phyloP scores from a whole-genome alignment of 2,888 invertebrate species.

The Limenitis camilla region DNA sequence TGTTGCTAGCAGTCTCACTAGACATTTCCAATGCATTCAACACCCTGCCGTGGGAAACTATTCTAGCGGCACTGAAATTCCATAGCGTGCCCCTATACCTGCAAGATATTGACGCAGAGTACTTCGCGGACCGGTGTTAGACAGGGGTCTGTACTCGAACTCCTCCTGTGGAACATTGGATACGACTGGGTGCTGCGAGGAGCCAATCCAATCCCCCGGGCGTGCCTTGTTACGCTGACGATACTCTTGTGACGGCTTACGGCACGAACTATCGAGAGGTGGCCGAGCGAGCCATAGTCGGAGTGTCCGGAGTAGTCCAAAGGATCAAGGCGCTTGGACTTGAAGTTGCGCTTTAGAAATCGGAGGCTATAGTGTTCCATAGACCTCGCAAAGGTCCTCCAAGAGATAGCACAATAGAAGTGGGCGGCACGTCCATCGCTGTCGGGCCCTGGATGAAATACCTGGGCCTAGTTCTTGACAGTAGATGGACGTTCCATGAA shows the following conservation, averaged over 20 bases:
- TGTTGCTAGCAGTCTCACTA: too few species aligned
- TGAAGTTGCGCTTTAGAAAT: slow-evolving; percentile 15
- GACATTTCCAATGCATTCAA: too few species aligned
- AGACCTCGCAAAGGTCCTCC: slow-evolving; percentile 12
- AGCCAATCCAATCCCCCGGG: not conserved
- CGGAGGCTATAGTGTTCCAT: slow-evolving; percentile 16
- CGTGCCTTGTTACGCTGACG: slow-evolving; percentile 22
- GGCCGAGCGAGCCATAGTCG: slow-evolving; percentile 10
- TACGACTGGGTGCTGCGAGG: not conserved
- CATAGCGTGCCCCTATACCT: too few species aligned
- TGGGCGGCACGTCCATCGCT: slow-evolving; percentile 2
- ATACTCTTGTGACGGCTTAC: slow-evolving; percentile 18
- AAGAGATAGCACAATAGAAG: not conserved
- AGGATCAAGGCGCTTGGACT: slow-evolving; percentile 20
- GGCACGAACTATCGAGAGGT: slow-evolving; percentile 5
- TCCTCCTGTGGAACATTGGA: slow-evolving; percentile 11
- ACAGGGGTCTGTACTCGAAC: slow-evolving; percentile 7
- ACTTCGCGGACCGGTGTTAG: not conserved
- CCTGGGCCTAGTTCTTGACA: slow-evolving; percentile 10
- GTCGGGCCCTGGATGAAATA: slow-evolving; percentile 6
- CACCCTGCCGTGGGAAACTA: too few species aligned
- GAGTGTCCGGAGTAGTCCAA: slow-evolving; percentile 7
- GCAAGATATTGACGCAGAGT: too few species aligned
- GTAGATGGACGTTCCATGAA: slow-evolving; percentile 9
- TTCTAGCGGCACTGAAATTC: too few species aligned